phyloP scores from a whole-genome alignment of 2,113 vertebrate genomes.

The Chroicocephalus ridibundus region DNA sequence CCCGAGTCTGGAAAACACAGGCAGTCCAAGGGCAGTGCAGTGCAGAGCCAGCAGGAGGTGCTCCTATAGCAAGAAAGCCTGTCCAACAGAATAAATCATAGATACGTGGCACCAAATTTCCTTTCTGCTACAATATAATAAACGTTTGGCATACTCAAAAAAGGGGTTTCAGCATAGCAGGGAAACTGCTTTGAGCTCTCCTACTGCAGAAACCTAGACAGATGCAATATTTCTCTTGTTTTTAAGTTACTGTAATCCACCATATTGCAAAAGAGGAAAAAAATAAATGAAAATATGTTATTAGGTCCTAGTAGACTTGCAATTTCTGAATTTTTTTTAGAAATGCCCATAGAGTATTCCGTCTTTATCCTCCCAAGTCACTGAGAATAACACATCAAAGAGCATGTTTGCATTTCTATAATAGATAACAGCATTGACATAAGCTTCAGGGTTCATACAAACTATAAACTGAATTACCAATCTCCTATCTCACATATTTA shows the following conservation, averaged over 20 bases:
- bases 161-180: neutral
- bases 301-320: slow-evolving; percentile 53
- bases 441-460: slow-evolving; percentile 76
- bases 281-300: slow-evolving; percentile 28
- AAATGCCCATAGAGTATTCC: slow-evolving; percentile 67
- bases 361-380: slow-evolving; percentile 73
- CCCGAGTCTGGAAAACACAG: neutral
- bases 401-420: slow-evolving; percentile 75
- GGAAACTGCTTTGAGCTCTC: neutral
- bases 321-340: slow-evolving; percentile 66
- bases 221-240: neutral
- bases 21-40: neutral
- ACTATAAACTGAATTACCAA: slow-evolving; percentile 76
- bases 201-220: neutral
- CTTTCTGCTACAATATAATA: neutral
- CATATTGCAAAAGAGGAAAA: slow-evolving; percentile 6
- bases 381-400: slow-evolving; percentile 82
- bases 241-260: slow-evolving; percentile 31
- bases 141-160: neutral
- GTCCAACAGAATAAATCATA: neutral
- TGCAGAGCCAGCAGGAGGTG: slow-evolving; percentile 36
- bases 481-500: slow-evolving; percentile 73
- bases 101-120: neutral
- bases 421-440: slow-evolving; percentile 79
- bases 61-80: slow-evolving; percentile 30